Evolutionary conservation across 2,797 vertebrate species (phyloP).

Genomic region (Gambusia yucatana): DNA sequence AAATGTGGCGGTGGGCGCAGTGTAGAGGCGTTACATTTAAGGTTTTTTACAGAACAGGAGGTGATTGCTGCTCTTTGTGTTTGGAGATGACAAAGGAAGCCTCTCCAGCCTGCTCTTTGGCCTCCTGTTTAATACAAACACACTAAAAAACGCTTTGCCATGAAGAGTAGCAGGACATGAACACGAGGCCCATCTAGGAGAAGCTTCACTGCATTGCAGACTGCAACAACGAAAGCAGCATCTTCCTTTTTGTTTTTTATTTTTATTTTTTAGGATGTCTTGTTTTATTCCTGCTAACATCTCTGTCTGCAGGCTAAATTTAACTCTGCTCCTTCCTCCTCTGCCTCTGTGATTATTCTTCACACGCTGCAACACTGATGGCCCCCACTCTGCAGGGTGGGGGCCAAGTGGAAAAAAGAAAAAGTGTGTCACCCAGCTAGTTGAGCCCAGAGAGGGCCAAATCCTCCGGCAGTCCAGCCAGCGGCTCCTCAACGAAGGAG

Average conservation of each 20-base stretch:
- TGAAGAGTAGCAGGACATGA: background rate
- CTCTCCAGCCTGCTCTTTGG: conserved; percentile 18
- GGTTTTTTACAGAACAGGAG: conserved; percentile 37
- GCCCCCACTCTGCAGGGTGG: conserved; percentile 59
- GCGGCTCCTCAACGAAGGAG: conserved; percentile 23
- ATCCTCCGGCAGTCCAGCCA: conserved; percentile 32
- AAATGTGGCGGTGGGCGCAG: conserved; percentile 55
- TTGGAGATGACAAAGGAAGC: conserved; percentile 36
- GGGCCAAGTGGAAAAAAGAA: conserved; percentile 26
- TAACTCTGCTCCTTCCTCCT: conserved; percentile 56
- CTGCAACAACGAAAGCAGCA: conserved; percentile 23
- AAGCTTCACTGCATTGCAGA: conserved; percentile 59
- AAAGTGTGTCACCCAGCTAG: conserved; percentile 65
- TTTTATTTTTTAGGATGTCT: conserved; percentile 16
- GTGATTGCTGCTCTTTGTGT: conserved; percentile 30
- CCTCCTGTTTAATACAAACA: conserved; percentile 19
- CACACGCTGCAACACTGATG: conserved; percentile 66
- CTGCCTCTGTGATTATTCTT: conserved; percentile 68
- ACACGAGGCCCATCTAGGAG: conserved; percentile 13
- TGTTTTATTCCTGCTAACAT: conserved; percentile 42
- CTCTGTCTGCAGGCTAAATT: conserved; percentile 59
- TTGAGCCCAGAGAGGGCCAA: conserved; percentile 42
- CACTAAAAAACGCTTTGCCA: background rate
- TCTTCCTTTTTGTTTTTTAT: conserved; percentile 37
- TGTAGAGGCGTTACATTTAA: conserved; percentile 50